These are phyloP conservation scores for Odontesthes bonariensis DNA, from an alignment of 2,113 vertebrate genomes.

Conservation along the genomic window DNA sequence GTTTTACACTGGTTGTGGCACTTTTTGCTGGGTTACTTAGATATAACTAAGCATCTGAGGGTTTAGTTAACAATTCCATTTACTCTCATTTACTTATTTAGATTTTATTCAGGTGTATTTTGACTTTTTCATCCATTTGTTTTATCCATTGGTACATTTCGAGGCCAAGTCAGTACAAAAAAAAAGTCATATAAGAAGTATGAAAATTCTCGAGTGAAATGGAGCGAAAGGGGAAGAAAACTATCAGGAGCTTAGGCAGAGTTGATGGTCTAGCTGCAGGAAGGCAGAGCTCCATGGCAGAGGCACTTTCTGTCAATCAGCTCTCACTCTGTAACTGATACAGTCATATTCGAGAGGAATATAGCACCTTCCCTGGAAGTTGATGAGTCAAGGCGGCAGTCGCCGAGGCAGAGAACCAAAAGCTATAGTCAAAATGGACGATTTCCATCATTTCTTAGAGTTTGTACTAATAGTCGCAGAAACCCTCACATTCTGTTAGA, in stretches of 20 bases:
- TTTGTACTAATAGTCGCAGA: constrained; percentile 3
- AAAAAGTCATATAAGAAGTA: constrained; percentile 3
- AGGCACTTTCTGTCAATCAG: constrained; percentile 2
- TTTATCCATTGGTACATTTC: not conserved
- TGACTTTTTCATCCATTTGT: not conserved
- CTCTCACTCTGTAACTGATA: constrained; percentile 13
- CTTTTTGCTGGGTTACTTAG: too few relatives aligned
- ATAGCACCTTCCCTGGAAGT: constrained; percentile 4
- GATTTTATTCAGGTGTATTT: too few relatives aligned
- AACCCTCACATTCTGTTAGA: too few relatives aligned
- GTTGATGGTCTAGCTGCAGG: not conserved
- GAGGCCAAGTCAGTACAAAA: not conserved
- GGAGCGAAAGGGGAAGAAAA: not conserved
- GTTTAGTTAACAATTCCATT: too few relatives aligned
- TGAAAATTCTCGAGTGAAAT: constrained; percentile 12
- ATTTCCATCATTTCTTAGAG: not conserved
- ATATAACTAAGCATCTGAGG: too few relatives aligned
- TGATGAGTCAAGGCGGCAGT: constrained; percentile 19
- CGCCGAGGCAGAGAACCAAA: not conserved
- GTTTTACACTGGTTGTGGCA: too few relatives aligned
- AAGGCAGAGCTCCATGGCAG: constrained; percentile 19
- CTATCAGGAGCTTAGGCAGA: not conserved
- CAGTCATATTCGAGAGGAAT: constrained; percentile 27
- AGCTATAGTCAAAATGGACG: not conserved
- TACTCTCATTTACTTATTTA: too few relatives aligned